Conservation (phyloP, 1,140 invertebrate genomes). For the Calephelis nemesis region DNA sequence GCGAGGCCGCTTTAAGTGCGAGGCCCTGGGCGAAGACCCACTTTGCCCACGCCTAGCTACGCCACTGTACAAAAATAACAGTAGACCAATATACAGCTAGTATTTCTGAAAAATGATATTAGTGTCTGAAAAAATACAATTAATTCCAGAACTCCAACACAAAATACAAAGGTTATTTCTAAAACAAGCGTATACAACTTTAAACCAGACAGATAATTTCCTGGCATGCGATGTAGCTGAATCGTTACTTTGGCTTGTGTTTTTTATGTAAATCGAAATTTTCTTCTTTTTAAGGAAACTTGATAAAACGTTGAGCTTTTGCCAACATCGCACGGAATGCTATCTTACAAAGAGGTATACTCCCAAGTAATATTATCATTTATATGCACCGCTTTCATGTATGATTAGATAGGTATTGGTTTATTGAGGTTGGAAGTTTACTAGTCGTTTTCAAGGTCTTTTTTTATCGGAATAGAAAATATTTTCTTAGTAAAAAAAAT, state of each 20-base stretch:
- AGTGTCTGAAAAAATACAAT: too few relatives aligned
- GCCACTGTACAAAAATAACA: too few relatives aligned
- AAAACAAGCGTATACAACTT: conserved; percentile 12
- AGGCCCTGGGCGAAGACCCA: too few relatives aligned
- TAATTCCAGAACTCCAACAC: too few relatives aligned
- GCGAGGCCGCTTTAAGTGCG: too few relatives aligned
- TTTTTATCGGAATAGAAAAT: too few relatives aligned
- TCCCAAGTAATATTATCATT: conserved; percentile 10
- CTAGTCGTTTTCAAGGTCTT: background rate
- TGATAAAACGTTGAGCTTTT: conserved; percentile 27
- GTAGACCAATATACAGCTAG: too few relatives aligned
- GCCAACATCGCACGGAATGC: conserved; percentile 24
- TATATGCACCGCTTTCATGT: conserved; percentile 14
- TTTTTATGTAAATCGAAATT: conserved; percentile 26
- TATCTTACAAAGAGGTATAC: conserved; percentile 20
- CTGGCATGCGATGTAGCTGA: conserved; percentile 21
- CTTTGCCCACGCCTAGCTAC: too few relatives aligned
- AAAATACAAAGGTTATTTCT: conserved; percentile 16
- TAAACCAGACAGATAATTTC: conserved; percentile 19
- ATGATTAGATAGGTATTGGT: conserved; percentile 5
- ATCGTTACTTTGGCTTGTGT: conserved; percentile 25
- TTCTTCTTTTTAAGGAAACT: conserved; percentile 23
- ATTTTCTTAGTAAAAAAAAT: too few relatives aligned
- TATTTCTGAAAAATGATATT: too few relatives aligned
- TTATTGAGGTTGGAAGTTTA: background rate